Evolutionary conservation across 2,888 invertebrate genomes (phyloP).

Genomic region (Achlya flavicornis): DNA sequence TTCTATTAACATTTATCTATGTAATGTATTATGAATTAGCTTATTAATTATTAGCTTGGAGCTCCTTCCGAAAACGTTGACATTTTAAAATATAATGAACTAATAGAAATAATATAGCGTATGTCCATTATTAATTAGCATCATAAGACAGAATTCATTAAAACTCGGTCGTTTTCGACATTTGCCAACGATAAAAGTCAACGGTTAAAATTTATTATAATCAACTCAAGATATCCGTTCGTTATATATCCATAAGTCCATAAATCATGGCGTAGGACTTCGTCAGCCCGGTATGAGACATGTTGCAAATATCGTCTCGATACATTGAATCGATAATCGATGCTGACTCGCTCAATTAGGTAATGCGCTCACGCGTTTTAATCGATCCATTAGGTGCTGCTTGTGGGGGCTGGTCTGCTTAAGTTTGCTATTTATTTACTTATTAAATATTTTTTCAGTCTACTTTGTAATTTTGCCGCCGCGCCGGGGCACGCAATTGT

Average conservation of each 20-base stretch:
- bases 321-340: not conserved
- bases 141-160: not conserved
- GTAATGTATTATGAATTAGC: not conserved
- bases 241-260: not conserved
- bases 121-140: not conserved
- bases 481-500: too few species aligned
- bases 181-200: not conserved
- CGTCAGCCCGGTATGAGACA: not conserved
- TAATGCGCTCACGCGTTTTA: not conserved
- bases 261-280: not conserved
- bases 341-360: not conserved
- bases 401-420: too few species aligned
- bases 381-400: conserved; percentile 4
- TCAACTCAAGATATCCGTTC: not conserved
- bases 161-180: not conserved
- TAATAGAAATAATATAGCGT: not conserved
- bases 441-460: too few species aligned
- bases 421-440: too few species aligned
- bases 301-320: conserved; percentile 1
- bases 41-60: too few species aligned
- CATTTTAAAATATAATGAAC: not conserved
- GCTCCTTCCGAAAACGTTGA: not conserved
- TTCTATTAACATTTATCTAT: not conserved
- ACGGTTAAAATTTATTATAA: not conserved
- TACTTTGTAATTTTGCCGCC: too few species aligned